Conservation (phyloP, 2,797 vertebrate genomes). For the Coilia nasus region DNA sequence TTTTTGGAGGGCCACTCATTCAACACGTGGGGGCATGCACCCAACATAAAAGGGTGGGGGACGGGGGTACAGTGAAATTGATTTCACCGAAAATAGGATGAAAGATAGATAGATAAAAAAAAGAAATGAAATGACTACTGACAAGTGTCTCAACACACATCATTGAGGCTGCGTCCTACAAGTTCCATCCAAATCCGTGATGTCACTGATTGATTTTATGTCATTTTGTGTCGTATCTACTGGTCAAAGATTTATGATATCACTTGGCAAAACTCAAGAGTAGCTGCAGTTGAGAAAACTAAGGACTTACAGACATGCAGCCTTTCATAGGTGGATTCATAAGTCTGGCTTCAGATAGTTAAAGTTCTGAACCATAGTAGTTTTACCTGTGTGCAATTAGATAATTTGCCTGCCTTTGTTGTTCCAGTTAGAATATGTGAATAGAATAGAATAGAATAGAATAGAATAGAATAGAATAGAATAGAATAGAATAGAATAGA, state of each 20-base stretch:
- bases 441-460: no score
- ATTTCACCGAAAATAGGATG: not conserved
- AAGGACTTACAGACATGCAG: no score
- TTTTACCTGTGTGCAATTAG: no score
- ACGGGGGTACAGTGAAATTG: conserved; percentile 37
- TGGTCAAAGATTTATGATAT: not conserved
- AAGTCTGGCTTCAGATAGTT: no score
- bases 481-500: no score
- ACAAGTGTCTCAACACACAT: not conserved
- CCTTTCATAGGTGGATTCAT: no score
- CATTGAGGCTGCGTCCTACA: not conserved
- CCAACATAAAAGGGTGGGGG: conserved; percentile 19
- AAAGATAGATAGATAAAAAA: not conserved
- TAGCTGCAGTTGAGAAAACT: not conserved
- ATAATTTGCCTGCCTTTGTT: no score
- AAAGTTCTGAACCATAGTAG: no score
- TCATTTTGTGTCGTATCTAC: not conserved
- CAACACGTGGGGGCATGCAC: conserved; percentile 58
- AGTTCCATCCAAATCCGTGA: not conserved
- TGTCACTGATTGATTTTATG: not conserved
- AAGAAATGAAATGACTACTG: not conserved
- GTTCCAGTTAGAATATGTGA: no score
- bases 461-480: no score
- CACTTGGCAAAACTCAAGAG: not conserved
- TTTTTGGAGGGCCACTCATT: conserved; percentile 41